Percentiles rank a stretch among this genome's conserved stretches.
Conservation (phyloP, 2,797 vertebrate genomes). For the Betta splendens region DNA sequence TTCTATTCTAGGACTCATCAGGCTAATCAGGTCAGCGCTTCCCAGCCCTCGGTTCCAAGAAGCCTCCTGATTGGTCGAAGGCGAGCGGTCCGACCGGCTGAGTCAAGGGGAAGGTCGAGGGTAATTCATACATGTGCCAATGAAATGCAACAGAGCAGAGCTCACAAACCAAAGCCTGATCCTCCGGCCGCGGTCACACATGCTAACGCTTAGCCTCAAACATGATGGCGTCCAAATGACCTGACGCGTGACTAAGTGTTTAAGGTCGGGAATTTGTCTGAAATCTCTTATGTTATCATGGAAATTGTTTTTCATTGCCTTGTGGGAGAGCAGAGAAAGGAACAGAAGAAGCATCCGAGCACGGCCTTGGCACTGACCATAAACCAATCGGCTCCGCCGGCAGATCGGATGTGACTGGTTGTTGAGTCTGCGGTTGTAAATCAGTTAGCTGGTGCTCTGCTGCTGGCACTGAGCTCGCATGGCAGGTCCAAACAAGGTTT, state of each 20-base stretch:
- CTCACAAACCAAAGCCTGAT: neutral
- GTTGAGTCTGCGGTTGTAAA: slow-evolving; percentile 25
- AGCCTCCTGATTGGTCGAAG: slow-evolving; percentile 1
- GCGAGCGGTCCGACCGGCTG: neutral
- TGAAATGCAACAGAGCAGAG: neutral
- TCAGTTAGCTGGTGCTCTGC: slow-evolving; percentile 32
- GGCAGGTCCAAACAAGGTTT: neutral
- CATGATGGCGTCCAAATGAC: neutral
- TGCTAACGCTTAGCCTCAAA: neutral
- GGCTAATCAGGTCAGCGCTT: slow-evolving; percentile 30
- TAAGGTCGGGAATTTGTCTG: slow-evolving; percentile 46
- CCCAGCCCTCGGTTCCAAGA: neutral
- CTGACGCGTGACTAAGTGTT: slow-evolving; percentile 6
- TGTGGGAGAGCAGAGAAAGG: slow-evolving; percentile 5
- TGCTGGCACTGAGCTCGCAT: neutral
- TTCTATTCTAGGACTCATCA: slow-evolving; percentile 28
- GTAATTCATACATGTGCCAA: slow-evolving; percentile 21
- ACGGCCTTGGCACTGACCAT: slow-evolving; percentile 12
- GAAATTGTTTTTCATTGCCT: slow-evolving; percentile 33
- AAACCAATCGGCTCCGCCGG: slow-evolving; percentile 56
- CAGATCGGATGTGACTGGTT: slow-evolving; percentile 35
- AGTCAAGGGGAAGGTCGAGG: slow-evolving; percentile 28
- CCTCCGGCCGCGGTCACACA: neutral
- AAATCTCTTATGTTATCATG: slow-evolving; percentile 37
- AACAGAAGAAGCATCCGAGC: slow-evolving; percentile 3